phyloP scores from a whole-genome alignment of 2,797 vertebrate genomes.

The Ptychadena robeensis region DNA sequence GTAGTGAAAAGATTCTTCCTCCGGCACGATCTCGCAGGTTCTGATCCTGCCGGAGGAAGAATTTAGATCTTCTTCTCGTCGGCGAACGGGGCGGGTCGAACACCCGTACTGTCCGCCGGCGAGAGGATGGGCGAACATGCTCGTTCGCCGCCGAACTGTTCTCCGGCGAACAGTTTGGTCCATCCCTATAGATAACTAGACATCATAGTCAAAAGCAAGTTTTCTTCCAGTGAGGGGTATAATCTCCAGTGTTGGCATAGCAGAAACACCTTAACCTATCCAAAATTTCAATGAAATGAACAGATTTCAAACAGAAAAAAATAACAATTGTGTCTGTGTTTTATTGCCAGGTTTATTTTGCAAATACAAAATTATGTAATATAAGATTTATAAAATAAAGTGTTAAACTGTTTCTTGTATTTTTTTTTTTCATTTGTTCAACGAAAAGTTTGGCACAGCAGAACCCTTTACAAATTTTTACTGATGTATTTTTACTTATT shows the following conservation, averaged over 20 bases:
- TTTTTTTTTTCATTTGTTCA: neutral
- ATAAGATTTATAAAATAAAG: conserved; percentile 62
- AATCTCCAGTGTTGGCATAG: conserved; percentile 36
- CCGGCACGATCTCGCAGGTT: too few species aligned
- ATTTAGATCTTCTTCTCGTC: too few species aligned
- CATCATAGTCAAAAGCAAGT: neutral
- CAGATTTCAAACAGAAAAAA: conserved; percentile 7
- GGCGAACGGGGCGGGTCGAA: too few species aligned
- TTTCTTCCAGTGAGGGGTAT: conserved; percentile 41
- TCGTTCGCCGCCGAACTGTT: too few species aligned
- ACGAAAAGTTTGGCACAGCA: neutral
- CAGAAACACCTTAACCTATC: conserved; percentile 12
- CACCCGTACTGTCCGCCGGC: too few species aligned
- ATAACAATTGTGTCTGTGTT: conserved; percentile 49
- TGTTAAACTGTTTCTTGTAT: conserved; percentile 48
- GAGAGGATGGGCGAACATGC: too few species aligned
- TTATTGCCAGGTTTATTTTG: conserved; percentile 61
- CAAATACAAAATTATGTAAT: conserved; percentile 54
- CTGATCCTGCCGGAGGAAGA: too few species aligned
- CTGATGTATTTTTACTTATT: too few species aligned
- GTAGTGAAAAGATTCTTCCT: too few species aligned
- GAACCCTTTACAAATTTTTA: neutral
- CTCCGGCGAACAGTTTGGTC: too few species aligned
- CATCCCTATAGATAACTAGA: neutral
- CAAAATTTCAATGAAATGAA: conserved; percentile 17